Percentiles rank a stretch among this genome's conserved stretches.
These are phyloP conservation scores for Fistularia tabacaria DNA, from an alignment of 2,797 vertebrate genomes.

Conservation along the genomic window DNA sequence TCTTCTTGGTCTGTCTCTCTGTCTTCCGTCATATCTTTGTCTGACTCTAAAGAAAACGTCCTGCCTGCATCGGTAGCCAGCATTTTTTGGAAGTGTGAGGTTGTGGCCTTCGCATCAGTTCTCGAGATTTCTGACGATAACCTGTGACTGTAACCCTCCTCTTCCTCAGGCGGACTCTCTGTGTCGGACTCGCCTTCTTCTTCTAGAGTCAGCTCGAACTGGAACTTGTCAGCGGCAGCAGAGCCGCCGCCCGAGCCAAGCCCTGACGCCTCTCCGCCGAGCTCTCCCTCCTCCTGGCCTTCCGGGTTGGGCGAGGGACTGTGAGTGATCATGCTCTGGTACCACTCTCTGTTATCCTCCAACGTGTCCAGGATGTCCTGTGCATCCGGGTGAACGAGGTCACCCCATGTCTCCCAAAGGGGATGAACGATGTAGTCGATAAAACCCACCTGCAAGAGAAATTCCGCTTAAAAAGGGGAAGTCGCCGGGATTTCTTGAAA, in stretches of 20 bases:
- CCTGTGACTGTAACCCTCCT: constrained; percentile 49
- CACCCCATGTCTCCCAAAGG: constrained; percentile 92
- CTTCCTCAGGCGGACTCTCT: constrained; percentile 67
- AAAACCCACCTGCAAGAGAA: constrained; percentile 82
- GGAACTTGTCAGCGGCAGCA: constrained; percentile 76
- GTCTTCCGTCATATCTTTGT: constrained; percentile 57
- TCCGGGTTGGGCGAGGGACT: constrained; percentile 78
- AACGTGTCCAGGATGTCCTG: constrained; percentile 89
- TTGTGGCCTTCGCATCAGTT: constrained; percentile 38
- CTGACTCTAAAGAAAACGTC: constrained; percentile 60
- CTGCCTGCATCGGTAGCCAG: constrained; percentile 47
- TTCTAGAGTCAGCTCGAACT: constrained; percentile 84
- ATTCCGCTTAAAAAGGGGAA: neutral
- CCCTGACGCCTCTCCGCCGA: constrained; percentile 25
- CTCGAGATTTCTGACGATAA: constrained; percentile 39
- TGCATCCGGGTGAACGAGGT: constrained; percentile 89
- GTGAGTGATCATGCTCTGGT: constrained; percentile 89
- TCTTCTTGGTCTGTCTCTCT: constrained; percentile 66
- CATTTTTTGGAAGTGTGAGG: constrained; percentile 27
- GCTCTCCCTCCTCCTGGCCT: constrained; percentile 33
- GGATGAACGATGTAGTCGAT: constrained; percentile 94
- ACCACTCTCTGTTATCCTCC: constrained; percentile 94
- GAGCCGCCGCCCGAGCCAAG: constrained; percentile 16
- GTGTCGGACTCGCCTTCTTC: constrained; percentile 79
- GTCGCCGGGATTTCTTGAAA: neutral